These are phyloP conservation scores for Aphis gossypii DNA, from an alignment of 1,140 invertebrate genomes.

Conservation along the genomic window DNA sequence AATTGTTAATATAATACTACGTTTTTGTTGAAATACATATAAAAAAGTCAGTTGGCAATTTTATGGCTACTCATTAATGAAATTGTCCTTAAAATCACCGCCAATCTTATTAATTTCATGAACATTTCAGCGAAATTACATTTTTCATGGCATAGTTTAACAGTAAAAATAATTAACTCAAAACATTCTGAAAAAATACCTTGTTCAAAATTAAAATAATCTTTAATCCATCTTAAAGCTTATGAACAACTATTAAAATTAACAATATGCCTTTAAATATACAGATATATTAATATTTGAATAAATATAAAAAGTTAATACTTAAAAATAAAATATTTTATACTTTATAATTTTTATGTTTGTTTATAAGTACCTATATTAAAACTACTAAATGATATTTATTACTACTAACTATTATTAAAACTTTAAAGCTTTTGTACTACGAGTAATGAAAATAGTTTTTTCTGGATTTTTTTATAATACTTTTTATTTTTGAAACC, in stretches of 20 bases:
- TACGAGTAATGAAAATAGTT: too few relatives aligned
- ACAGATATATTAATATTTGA: not conserved
- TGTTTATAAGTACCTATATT: too few relatives aligned
- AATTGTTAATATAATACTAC: not conserved
- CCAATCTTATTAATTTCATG: not conserved
- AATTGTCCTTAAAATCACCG: not conserved
- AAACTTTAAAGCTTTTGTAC: too few relatives aligned
- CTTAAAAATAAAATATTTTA: too few relatives aligned
- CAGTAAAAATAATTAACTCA: not conserved
- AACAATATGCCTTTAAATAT: not conserved
- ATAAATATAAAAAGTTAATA: too few relatives aligned
- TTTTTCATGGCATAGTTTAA: not conserved
- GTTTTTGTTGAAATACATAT: not conserved
- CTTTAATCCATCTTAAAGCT: not conserved
- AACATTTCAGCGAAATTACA: not conserved
- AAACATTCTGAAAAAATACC: not conserved
- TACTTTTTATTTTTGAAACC: too few relatives aligned
- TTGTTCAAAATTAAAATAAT: not conserved
- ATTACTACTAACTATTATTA: too few relatives aligned
- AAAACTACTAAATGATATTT: too few relatives aligned
- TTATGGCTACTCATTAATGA: not conserved
- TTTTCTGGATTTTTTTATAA: too few relatives aligned
- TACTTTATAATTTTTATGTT: too few relatives aligned
- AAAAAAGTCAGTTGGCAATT: not conserved
- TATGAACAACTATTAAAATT: not conserved